Evolutionary conservation across 30 jellyfish, hydroid and myxozoan genomes (phyloP).

Genomic region (Nemopilema nomurai): DNA sequence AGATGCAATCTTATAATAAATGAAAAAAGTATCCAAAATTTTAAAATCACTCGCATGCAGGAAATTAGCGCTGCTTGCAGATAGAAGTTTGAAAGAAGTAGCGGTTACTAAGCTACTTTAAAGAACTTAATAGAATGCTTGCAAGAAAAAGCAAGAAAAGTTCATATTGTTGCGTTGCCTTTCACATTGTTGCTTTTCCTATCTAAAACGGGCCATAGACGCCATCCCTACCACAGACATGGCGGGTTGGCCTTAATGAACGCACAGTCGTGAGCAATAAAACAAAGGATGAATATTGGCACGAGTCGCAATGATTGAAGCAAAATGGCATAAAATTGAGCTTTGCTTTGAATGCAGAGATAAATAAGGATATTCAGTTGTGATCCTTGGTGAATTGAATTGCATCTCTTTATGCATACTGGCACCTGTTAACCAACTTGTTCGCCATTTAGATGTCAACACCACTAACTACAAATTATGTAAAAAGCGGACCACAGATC

Average conservation of each 20-base stretch:
- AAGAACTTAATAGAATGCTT: no score
- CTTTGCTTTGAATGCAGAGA: neutral
- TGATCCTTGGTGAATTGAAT: slow-evolving; percentile 3
- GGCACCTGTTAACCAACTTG: slow-evolving; percentile 11
- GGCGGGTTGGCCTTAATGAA: neutral
- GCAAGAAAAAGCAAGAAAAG: no score
- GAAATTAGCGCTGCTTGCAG: no score
- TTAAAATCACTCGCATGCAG: no score
- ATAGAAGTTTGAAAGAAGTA: no score
- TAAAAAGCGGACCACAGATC: neutral
- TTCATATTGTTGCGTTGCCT: no score
- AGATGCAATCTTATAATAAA: no score
- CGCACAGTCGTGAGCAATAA: neutral
- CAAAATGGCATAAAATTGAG: neutral
- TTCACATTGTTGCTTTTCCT: no score
- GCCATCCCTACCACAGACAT: neutral
- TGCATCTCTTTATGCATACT: slow-evolving; percentile 5
- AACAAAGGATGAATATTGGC: neutral
- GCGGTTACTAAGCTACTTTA: no score
- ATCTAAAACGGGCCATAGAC: no score
- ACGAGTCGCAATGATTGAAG: neutral
- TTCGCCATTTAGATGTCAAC: neutral
- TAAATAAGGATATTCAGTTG: neutral
- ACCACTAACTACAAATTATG: neutral
- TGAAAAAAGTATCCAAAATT: no score